Evolutionary conservation across 2,888 invertebrate species (phyloP), one percentile per base, ranked within the genome.

Genomic region (Cryptophagus acutangulus): DNA sequence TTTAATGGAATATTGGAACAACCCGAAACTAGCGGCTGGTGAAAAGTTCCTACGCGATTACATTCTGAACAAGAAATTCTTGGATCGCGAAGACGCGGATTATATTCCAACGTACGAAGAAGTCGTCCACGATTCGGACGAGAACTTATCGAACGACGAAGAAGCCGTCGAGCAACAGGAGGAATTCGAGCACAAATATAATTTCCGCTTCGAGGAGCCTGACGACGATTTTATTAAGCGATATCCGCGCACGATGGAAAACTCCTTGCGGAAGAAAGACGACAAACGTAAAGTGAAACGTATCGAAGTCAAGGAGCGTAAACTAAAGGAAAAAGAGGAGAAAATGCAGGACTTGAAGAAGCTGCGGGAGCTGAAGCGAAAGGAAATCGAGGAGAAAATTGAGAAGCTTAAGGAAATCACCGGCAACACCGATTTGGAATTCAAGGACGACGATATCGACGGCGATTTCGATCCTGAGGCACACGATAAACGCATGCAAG

Each of bases 121-220:
- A 65, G 75, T 84, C 49, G 72, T 81, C 3, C 78, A 79, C 43
- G 74, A 77, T 56, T 72, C 71, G 16, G 74, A 73, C 49, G 74
- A 74, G 8, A 73, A 74, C 14, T 72, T 84, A 1, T 83, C 83
- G 0, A 88, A 85, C 39, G 93, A 94, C 62, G 91, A 92, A 63
- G 72, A 77, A 49, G 77, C 78, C 31, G 74, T 92, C 17, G 84
- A 87, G 55, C 79, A 84, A 61, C 90, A 91, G 67, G 89, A 87
- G 48, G 81, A 86, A 67, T 97, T 94, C 71, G 96, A 97, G 63
- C 78, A 87, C 31, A 94, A 95, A 51, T 97, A 86, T 68, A 96
- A 97, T 73, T 95, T 93, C 67, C 78, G 97, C 47, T 97, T 86
- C 67, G 95, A 99, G 68, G 95, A 97, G 67, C 96, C 94, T 0